These are phyloP conservation scores for Noctua pronuba DNA, from an alignment of 2,888 invertebrate species.

Conservation along the genomic window DNA sequence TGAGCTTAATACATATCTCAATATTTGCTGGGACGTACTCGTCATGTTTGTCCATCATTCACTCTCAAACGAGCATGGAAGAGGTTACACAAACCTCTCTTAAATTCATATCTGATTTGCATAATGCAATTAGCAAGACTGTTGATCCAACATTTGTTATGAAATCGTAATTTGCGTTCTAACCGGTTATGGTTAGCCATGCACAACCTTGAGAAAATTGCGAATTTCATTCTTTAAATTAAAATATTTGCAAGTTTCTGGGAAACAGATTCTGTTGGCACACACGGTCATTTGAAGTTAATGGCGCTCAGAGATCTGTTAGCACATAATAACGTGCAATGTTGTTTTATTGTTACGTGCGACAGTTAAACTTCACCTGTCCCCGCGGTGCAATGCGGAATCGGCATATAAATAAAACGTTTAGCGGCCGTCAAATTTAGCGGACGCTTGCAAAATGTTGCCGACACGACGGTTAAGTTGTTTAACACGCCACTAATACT, in stretches of 20 bases:
- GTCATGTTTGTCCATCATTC: slow-evolving; percentile 49
- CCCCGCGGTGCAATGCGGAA: slow-evolving; percentile 73
- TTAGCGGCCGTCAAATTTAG: slow-evolving; percentile 81
- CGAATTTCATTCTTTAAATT: slow-evolving; percentile 58
- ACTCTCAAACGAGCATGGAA: slow-evolving; percentile 53
- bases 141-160: slow-evolving; percentile 49
- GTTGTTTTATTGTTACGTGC: slow-evolving; percentile 49
- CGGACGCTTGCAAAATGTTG: slow-evolving; percentile 79
- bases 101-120: slow-evolving; percentile 44
- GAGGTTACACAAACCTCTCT: slow-evolving; percentile 47
- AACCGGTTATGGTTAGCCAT: slow-evolving; percentile 55
- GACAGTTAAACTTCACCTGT: slow-evolving; percentile 45
- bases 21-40: slow-evolving; percentile 56
- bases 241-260: slow-evolving; percentile 53
- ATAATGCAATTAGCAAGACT: slow-evolving; percentile 42
- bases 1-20: slow-evolving; percentile 48
- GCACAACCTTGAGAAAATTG: slow-evolving; percentile 62
- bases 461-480: slow-evolving; percentile 77
- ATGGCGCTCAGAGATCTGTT: slow-evolving; percentile 46
- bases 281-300: slow-evolving; percentile 53
- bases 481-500: slow-evolving; percentile 80
- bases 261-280: slow-evolving; percentile 56
- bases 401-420: slow-evolving; percentile 76
- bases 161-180: slow-evolving; percentile 58
- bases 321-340: slow-evolving; percentile 52